Evolutionary conservation across 2,797 vertebrate species (phyloP), one percentile per base, ranked within the genome.

Genomic region (Botia almorhae): DNA sequence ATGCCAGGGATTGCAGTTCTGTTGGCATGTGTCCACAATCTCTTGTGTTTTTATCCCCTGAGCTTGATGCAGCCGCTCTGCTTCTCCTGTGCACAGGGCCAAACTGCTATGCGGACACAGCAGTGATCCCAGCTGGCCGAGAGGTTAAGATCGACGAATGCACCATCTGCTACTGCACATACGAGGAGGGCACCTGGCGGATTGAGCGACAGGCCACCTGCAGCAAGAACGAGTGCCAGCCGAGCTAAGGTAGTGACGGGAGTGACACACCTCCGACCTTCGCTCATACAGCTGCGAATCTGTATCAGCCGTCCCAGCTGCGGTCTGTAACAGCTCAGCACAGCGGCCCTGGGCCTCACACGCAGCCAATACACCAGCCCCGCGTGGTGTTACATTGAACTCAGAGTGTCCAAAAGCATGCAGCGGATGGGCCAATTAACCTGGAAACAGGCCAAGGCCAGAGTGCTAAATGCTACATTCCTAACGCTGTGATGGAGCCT

Each of bases 81-180:
- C 43, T 33, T 29, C 80, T 29, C 60, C 70, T 48, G 63, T 80
- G 26, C 88, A 67, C 89, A 99, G 98, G 98, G 74, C 97, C 97
- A 0, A 99, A 99, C 90, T 99, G 98, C 92, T 99, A 98, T 82
- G 98, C 97, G 4, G 97, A 99, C 90, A 97, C 96, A 0, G 90
- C 93, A 0, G 96, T 99, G 80, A 99, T 99, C 85, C 98, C 98
- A 51, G 98, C 98, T 0, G 98, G 98, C 74, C 94, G 98, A 73
- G 98, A 99, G 87, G 96, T 99, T 90, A 96, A 97, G 91, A 97
- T 98, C 0, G 96, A 99, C 23, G 97, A 98, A 65, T 99, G 98
- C 81, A 99, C 98, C 84, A 96, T 98, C 91, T 99, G 98, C 88
- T 98, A 99, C 93, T 99, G 98, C 88, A 99, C 97, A n/a, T 99